Evolutionary conservation across 2,888 invertebrate genomes (phyloP).

Genomic region (Drosophila greeni): DNA sequence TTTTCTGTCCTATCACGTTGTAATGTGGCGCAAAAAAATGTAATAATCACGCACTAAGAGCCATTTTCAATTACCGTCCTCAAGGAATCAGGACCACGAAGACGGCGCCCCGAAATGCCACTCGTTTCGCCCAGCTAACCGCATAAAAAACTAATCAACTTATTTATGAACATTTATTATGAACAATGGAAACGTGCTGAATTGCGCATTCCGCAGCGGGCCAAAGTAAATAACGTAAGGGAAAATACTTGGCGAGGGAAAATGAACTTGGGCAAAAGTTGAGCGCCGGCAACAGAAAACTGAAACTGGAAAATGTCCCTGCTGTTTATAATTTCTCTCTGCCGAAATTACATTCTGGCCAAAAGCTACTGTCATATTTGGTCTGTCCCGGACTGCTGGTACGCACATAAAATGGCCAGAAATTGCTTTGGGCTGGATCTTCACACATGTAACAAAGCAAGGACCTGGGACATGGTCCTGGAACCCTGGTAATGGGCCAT

Average conservation of each 20-base stretch:
- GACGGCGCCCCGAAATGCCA: slow-evolving; percentile 24
- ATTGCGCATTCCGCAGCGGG: slow-evolving; percentile 58
- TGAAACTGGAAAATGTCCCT: slow-evolving; percentile 39
- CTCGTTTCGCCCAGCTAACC: slow-evolving; percentile 40
- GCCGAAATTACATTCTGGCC: slow-evolving; percentile 54
- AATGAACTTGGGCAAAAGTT: slow-evolving; percentile 37
- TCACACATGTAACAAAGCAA: slow-evolving; percentile 41
- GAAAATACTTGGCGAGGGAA: slow-evolving; percentile 26
- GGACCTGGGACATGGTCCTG: slow-evolving; percentile 11
- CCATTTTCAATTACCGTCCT: slow-evolving; percentile 67
- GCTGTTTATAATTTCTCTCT: slow-evolving; percentile 54
- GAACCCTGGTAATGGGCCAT: slow-evolving; percentile 32
- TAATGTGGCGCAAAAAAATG: slow-evolving; percentile 46
- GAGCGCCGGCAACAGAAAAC: slow-evolving; percentile 5
- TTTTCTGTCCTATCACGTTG: slow-evolving; percentile 57
- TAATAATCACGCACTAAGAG: slow-evolving; percentile 70
- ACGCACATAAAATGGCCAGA: slow-evolving; percentile 46
- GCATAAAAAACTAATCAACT: slow-evolving; percentile 72
- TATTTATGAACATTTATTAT: slow-evolving; percentile 70
- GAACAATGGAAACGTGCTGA: slow-evolving; percentile 69
- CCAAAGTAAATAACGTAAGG: slow-evolving; percentile 34
- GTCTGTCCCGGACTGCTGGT: slow-evolving; percentile 25
- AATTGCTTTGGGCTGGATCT: slow-evolving; percentile 32
- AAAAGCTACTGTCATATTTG: slow-evolving; percentile 50
- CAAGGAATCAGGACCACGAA: slow-evolving; percentile 29